Percentiles rank a stretch among this genome's conserved stretches.
phyloP scores from a whole-genome alignment of 2,113 vertebrate species.

The Guaruba guarouba region DNA sequence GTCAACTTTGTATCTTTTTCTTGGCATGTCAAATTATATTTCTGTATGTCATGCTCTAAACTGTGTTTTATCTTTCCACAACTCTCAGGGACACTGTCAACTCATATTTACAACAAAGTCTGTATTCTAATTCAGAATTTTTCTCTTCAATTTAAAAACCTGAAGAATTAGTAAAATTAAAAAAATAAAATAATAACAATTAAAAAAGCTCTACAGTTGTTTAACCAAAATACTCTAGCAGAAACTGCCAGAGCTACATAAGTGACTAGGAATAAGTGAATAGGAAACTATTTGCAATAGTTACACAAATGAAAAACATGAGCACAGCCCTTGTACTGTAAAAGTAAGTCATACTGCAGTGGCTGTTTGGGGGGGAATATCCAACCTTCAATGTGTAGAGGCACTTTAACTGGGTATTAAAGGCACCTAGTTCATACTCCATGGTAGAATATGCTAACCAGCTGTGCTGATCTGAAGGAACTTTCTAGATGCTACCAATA shows the following conservation, averaged over 20 bases:
- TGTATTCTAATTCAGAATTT: too few species aligned
- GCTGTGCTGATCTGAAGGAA: not conserved
- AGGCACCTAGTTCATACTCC: not conserved
- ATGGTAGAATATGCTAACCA: not conserved
- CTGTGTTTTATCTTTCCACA: not conserved
- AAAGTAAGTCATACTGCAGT: not conserved
- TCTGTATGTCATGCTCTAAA: slow-evolving; percentile 18
- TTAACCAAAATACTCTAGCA: too few species aligned
- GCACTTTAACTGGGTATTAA: not conserved
- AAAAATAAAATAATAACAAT: too few species aligned
- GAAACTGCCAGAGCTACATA: too few species aligned
- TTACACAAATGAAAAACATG: not conserved
- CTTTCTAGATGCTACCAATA: not conserved
- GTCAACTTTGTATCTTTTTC: slow-evolving; percentile 30
- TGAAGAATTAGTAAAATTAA: too few species aligned
- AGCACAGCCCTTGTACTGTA: not conserved
- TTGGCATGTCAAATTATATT: slow-evolving; percentile 20
- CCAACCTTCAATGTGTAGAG: not conserved
- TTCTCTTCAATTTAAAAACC: too few species aligned
- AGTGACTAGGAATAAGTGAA: too few species aligned
- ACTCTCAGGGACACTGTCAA: not conserved
- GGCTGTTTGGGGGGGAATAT: not conserved
- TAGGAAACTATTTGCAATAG: too few species aligned
- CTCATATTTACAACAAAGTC: not conserved
- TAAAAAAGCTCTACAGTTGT: too few species aligned